Percentiles rank a stretch among this genome's conserved stretches.
phyloP scores from a whole-genome alignment of 2,888 invertebrate genomes.

The Encarsia formosa region DNA sequence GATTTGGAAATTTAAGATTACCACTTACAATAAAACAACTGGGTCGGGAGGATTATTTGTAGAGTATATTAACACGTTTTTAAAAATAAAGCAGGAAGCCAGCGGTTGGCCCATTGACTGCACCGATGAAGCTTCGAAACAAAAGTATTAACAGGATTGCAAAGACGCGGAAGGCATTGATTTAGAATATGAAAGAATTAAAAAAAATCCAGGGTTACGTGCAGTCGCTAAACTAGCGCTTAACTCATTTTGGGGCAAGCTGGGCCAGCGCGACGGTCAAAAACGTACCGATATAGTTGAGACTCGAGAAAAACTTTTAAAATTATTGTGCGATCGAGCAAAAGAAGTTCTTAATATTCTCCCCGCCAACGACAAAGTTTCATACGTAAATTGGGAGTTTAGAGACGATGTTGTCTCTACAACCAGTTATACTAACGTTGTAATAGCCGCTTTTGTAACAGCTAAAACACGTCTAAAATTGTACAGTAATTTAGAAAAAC shows the following conservation, averaged over 20 bases:
- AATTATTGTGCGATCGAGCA: not conserved
- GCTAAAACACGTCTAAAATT: no score
- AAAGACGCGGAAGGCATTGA: not conserved
- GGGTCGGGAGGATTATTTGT: constrained; percentile 21
- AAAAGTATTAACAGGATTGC: constrained; percentile 1
- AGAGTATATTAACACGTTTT: constrained; percentile 19
- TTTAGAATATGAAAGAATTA: not conserved
- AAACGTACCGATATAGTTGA: not conserved
- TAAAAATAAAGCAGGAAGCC: constrained; percentile 24
- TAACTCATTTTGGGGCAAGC: constrained; percentile 18
- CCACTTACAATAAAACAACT: constrained; percentile 27
- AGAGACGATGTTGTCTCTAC: not conserved
- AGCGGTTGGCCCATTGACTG: constrained; percentile 20
- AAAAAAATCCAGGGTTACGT: constrained; percentile 13
- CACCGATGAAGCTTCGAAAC: constrained; percentile 3
- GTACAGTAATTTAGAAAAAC: no score
- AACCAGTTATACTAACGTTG: no score
- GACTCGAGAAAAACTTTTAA: not conserved
- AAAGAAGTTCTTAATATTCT: no score
- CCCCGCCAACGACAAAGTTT: no score
- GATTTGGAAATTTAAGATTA: constrained; percentile 40
- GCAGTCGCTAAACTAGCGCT: constrained; percentile 12
- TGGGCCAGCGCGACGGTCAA: constrained; percentile 10
- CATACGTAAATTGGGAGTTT: not conserved
- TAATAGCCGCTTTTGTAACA: no score